Evolutionary conservation across 2,113 vertebrate species (phyloP), one percentile per base, ranked within the genome.

Genomic region (Laticauda laticaudata): DNA sequence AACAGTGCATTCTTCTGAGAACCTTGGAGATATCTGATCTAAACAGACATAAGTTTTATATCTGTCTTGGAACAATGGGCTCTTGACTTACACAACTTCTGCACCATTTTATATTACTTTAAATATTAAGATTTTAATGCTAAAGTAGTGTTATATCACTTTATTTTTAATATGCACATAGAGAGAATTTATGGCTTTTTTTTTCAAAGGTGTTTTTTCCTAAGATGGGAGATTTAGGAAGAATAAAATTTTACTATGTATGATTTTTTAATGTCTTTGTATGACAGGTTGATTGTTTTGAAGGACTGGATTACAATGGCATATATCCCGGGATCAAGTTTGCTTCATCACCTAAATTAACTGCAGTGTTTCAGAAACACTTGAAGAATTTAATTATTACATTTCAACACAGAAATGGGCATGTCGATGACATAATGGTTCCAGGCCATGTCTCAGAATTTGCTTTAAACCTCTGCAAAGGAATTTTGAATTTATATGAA

Each of bases 401-500:
- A 69, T 98, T 98, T 86, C 95, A 97, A 81, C 96, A 97, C 10
- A 97, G 53, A 87, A 95, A 6, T 75, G 97, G 97, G 18, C 96
- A 94, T 0, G 89, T 97, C 23, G 95, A 96, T 51, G 93, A 86
- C 29, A 2, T 97, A 6, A 85, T 93, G 93, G 95, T 96, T 93
- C 93, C 97, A 0, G 86, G 88, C 1, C 86, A 95, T 24, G 86
- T 96, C 87, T 95, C 96, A 0, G 94, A 97, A 48, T 96, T 96
- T 20, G 90, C 91, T 0, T 89, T 97, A 59, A 97, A 97, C 91
- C 20, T 98, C 91, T 93, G 92, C 89, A 96, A 96, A 88, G 97
- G 97, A 20, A 18, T 97, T 48, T 0, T 97, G 87, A 97, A 95
- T 3, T 0, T 95, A 11, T 48, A 97, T 39, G 96, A 98, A 88